Evolutionary conservation across 1,140 invertebrate genomes (phyloP), one percentile per base, ranked within the genome.

Genomic region (Drosophila serrata): DNA sequence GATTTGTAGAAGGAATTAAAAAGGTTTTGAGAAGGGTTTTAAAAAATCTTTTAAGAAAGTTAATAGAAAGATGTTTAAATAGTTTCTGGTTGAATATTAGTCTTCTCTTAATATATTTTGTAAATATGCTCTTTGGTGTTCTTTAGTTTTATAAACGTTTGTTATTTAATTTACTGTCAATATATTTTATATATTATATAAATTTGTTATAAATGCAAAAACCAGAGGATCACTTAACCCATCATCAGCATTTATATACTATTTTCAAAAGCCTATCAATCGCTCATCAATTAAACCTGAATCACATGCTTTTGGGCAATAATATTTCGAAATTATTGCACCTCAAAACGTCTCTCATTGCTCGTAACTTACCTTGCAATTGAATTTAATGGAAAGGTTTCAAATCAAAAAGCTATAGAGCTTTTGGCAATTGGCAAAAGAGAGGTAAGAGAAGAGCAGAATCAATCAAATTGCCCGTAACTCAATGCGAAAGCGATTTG

Each of bases 381-480:
- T 67, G 43, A 49, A 67, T 40, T 68, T 67, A 11, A 67, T 42
- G 27, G 61, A 51, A 68, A 68, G 42, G 35, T 68, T 42, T 4
- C 27, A 17, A 31, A 11, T 11, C 63, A 46, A 31, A 33, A 33
- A 46, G 42, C 51, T 33, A 12, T 17, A 9, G 13, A 60, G 19
- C 60, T 24, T 3, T 4, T 24, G 13, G 19, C 40, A 68, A 56
- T 43, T 45, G 48, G 15, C 13, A 45, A 27, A 22, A 22, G n/a
- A 15, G 31, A 17, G 33, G 7, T 13, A 0, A 12, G 9, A 1
- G 19, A 11, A 43, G 42, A 19, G 6, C 5, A 22, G 12, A 5
- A 77, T 77, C 74, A 87, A 88, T 84, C 84, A 80, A 73, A 73
- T 73, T 42, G 69, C 27, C 51, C 53, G 51, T 49, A 73, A 73